Percentiles rank a stretch among this genome's conserved stretches.
phyloP scores from a whole-genome alignment of 2,797 vertebrate genomes.

The Gadopsis marmoratus region DNA sequence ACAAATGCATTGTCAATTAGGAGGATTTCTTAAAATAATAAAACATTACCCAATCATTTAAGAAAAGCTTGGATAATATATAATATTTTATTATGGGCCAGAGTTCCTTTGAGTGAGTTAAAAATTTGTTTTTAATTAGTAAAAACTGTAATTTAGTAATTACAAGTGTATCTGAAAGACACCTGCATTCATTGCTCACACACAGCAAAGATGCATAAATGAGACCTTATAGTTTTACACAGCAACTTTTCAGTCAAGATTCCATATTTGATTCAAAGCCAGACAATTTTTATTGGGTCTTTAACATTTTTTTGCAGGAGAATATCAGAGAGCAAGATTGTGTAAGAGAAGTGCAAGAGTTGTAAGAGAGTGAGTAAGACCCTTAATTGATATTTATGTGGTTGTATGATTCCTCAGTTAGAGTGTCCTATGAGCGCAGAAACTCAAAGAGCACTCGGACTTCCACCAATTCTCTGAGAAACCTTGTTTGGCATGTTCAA shows the following conservation, averaged over 20 bases:
- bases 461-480: constrained; percentile 22
- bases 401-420: constrained; percentile 52
- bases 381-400: constrained; percentile 39
- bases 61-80: too few relatives aligned
- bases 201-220: neutral
- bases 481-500: constrained; percentile 23
- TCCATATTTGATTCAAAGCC: neutral
- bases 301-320: neutral
- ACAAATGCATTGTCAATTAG: neutral
- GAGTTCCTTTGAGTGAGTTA: neutral
- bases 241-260: neutral
- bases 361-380: constrained; percentile 8
- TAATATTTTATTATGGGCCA: neutral
- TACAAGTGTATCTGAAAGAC: neutral
- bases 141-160: too few relatives aligned
- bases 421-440: constrained; percentile 44
- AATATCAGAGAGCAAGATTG: neutral
- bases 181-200: neutral
- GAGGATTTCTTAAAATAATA: too few relatives aligned
- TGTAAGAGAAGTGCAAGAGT: constrained; percentile 18
- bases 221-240: neutral
- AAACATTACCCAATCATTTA: too few relatives aligned
- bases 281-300: neutral
- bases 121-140: too few relatives aligned
- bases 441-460: constrained; percentile 33